phyloP scores from a whole-genome alignment of 2,113 vertebrate species.

The Zosterops lateralis region DNA sequence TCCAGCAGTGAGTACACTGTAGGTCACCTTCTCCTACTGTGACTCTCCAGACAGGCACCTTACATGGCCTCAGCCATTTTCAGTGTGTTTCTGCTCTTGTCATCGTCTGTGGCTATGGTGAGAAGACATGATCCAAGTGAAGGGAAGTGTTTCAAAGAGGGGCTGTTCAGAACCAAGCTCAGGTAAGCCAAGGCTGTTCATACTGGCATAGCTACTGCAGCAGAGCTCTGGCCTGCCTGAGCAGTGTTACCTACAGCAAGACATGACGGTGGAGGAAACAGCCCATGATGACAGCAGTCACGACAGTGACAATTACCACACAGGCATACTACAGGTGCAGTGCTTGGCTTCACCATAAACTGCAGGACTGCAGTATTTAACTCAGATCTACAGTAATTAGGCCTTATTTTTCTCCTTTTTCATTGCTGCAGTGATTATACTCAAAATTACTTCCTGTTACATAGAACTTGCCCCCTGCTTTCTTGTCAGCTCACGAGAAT shows the following conservation, averaged over 20 bases:
- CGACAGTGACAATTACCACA: background rate
- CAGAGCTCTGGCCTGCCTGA: background rate
- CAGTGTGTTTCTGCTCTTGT: background rate
- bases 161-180: background rate
- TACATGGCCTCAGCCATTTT: background rate
- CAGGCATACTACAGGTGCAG: background rate
- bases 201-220: accelerated
- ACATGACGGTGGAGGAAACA: accelerated
- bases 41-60: background rate
- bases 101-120: background rate
- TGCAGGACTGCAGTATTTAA: background rate
- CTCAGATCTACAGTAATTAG: background rate
- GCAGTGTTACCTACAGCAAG: too few species aligned
- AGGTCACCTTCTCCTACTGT: background rate
- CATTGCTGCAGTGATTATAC: background rate
- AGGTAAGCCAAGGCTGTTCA: background rate
- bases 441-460: background rate
- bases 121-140: accelerated
- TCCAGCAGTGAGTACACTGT: background rate
- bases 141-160: background rate
- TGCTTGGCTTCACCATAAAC: background rate
- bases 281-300: background rate
- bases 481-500: background rate
- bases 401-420: background rate
- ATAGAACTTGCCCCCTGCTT: background rate